Base-by-base conservation (phyloP, 1,140 invertebrate species). In the Leptopilina clavipes region DNA sequence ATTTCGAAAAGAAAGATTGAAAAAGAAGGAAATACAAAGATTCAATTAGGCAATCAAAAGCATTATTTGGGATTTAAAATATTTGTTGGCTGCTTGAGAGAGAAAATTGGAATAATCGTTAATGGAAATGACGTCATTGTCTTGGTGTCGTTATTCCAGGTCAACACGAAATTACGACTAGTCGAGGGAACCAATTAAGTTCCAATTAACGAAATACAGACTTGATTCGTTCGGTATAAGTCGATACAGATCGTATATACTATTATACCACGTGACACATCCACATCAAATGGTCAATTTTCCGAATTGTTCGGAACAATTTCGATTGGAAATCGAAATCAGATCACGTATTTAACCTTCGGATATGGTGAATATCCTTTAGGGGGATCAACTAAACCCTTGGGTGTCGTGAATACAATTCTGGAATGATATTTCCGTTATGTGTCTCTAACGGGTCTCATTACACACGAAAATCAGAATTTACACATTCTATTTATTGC, bases 91-190 rank as follows among this genome's bases (percentile, higher is more conserved):
- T 65, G 25, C 48, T 31, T 31, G 52, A 22, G 70, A 31, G 45
- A 40, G 37, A 40, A 45, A 73, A 73, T 73, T 56, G 52, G 45
- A 76, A 43, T 76, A 45, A 59, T 74, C 74, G 72, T 75, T 79
- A 79, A 78, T 77, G 75, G 79, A 76, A 82, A 81, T 65, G 76
- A 76, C 31, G 70, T 43, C 37, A 79, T 82, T 75, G 76, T 79
- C 56, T 19, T 25, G 48, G 56, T 37, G 19, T 54, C 8, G 73
- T 77, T 43, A 72, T 70, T 76, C 44, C 71, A 59, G 22, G 73
- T 71, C 79, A 71, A 70, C 73, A 74, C 71, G 79, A 79, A 74
- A 82, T 77, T 76, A 22, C 22, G 44, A 25, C 70, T n/a, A n/a
- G n/a, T 72, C 44, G 11, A 48, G 59, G 59, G 19, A 31, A 37